These are phyloP conservation scores for Dreissena polymorpha DNA, from an alignment of 1,140 invertebrate species.

Conservation along the genomic window DNA sequence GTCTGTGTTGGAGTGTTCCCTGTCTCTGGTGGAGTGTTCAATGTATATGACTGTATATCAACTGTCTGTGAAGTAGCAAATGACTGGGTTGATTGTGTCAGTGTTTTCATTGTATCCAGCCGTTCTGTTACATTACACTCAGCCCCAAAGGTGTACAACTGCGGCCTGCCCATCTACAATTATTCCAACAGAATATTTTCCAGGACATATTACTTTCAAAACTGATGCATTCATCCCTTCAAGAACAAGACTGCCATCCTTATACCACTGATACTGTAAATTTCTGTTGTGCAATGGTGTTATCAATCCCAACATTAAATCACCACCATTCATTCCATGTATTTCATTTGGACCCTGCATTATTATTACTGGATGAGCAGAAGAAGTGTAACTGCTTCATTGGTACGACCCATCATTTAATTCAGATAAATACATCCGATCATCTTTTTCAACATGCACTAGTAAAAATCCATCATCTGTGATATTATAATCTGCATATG, in stretches of 20 bases:
- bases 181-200: background rate
- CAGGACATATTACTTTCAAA: constrained; percentile 23
- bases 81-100: background rate
- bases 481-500: background rate
- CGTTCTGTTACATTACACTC: constrained; percentile 7
- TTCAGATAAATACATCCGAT: background rate
- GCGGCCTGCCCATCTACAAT: background rate
- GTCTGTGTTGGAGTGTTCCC: too few relatives aligned
- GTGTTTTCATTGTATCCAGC: background rate
- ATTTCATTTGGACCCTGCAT: constrained; percentile 7
- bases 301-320: constrained; percentile 16
- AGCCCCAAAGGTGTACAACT: background rate
- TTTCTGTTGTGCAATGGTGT: constrained; percentile 21
- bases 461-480: background rate
- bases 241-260: constrained; percentile 11
- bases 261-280: constrained; percentile 19
- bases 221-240: constrained; percentile 22
- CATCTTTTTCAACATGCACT: constrained; percentile 2
- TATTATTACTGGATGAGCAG: background rate
- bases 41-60: background rate
- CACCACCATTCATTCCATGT: constrained; percentile 9
- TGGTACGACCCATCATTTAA: constrained; percentile 1
- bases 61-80: background rate
- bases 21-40: constrained; percentile 25
- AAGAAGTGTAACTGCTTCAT: background rate